Conservation (phyloP, 2,888 invertebrate genomes). For the Celastrina argiolus region DNA sequence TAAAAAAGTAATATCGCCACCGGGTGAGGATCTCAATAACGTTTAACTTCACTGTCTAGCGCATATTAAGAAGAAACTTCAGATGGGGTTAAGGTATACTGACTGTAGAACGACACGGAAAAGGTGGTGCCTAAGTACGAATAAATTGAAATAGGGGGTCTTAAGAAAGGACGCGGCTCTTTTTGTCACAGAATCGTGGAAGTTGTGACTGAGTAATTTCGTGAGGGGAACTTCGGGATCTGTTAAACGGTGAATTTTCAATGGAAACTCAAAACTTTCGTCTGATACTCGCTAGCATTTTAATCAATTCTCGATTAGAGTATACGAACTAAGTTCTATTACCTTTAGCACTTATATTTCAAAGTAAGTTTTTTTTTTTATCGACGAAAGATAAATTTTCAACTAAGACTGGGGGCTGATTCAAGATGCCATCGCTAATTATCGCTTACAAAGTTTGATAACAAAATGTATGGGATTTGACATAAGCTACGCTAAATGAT, state of each 20-base stretch:
- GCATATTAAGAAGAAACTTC: conserved; percentile 62
- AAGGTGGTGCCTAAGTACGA: conserved; percentile 62
- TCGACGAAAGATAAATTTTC: no score
- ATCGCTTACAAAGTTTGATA: no score
- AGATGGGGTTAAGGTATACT: conserved; percentile 66
- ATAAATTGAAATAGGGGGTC: conserved; percentile 52
- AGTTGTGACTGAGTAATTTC: conserved; percentile 33
- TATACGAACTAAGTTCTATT: not conserved
- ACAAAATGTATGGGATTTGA: no score
- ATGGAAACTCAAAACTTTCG: conserved; percentile 45
- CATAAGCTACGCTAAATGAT: no score
- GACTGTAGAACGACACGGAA: conserved; percentile 56
- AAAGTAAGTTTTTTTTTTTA: no score
- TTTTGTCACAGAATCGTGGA: conserved; percentile 35
- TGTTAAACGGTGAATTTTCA: conserved; percentile 43
- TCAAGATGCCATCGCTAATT: no score
- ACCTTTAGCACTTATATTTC: no score
- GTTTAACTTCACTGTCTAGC: conserved; percentile 38
- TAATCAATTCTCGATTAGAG: conserved; percentile 28
- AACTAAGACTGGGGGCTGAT: no score
- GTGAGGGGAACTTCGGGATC: conserved; percentile 27
- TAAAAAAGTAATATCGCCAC: conserved; percentile 49
- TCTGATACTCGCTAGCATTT: conserved; percentile 25
- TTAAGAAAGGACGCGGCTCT: conserved; percentile 33
- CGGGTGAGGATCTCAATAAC: conserved; percentile 38